Evolutionary conservation across 2,113 vertebrate species (phyloP), one percentile per base, ranked within the genome.

Genomic region (Odobenus rosmarus): DNA sequence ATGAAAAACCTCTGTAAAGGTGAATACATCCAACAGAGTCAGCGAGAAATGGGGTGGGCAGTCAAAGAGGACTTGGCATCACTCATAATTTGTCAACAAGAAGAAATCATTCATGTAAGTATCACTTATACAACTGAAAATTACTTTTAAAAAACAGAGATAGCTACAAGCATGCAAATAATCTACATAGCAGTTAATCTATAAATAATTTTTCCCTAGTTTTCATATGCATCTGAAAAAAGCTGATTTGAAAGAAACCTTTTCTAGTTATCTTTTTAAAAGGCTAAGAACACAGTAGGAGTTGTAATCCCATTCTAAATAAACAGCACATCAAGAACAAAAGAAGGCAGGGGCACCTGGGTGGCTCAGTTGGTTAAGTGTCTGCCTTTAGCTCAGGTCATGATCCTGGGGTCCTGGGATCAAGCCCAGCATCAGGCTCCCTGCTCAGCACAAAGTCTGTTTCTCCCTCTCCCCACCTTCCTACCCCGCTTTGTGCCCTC

Each of bases 241-340:
- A 83, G 51, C 4, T 76, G 39, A 39, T 59, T 90, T 92, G 46
- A 90, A 95, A 95, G 77, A 85, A 95, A 93, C 71, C 16, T 90
- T 96, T 69, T 39, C 42, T n/a, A 92, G 88, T 87, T 33, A 85
- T 51, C 15, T 71, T 92, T 94, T 89, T 62, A 71, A 79, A 97
- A 55, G 82, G 39, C 31, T 61, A 57, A 79, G 51, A 82, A 39
- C 23, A 74, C 10, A 53, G 69, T 57, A 10, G 59, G 36, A 69
- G 61, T 26, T 77, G 7, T 57, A 90, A 24, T 7, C 4, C 33
- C 26, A 12, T 51, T 64, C 23, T 59, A 71, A 97, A 81, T 9
- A 55, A 61, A 88, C 0, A 90, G 33, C n/a, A 55, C 33, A 62
- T 49, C 64, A 14, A 49, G 33, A 76, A 85, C 12, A 51, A 33